These are phyloP conservation scores for Bradysia coprophila DNA, from an alignment of 1,140 invertebrate genomes.

Conservation along the genomic window DNA sequence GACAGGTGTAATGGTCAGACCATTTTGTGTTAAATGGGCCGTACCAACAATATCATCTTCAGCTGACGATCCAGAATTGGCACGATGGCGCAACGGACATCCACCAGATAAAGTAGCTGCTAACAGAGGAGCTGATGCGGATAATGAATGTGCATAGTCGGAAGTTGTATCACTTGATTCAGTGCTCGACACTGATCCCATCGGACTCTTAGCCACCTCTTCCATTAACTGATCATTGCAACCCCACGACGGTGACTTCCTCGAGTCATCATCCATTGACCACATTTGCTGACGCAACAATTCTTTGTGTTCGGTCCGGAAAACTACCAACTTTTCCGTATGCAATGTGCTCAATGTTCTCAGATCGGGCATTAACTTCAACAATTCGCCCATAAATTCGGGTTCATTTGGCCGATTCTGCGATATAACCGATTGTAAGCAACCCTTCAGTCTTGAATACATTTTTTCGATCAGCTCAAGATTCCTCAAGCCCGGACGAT, in stretches of 20 bases:
- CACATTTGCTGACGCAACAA: constrained; percentile 49
- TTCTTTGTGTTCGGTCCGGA: constrained; percentile 75
- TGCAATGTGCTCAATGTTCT: constrained; percentile 89
- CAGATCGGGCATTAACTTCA: constrained; percentile 89
- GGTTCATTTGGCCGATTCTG: constrained; percentile 67
- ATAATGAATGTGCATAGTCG: constrained; percentile 25
- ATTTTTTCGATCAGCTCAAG: constrained; percentile 82
- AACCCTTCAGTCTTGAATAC: constrained; percentile 70
- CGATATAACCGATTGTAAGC: constrained; percentile 70
- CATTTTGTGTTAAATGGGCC: constrained; percentile 41
- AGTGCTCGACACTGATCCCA: constrained; percentile 70
- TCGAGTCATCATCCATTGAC: constrained; percentile 40
- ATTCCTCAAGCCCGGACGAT: constrained; percentile 82
- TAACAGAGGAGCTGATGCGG: constrained; percentile 40
- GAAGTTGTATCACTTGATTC: constrained; percentile 32
- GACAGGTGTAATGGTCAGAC: constrained; percentile 42
- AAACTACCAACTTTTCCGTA: constrained; percentile 86
- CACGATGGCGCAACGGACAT: constrained; percentile 42
- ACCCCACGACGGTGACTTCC: constrained; percentile 44
- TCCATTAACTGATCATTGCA: constrained; percentile 50
- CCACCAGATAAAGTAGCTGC: constrained; percentile 58
- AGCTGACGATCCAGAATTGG: constrained; percentile 58
- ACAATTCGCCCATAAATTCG: constrained; percentile 64
- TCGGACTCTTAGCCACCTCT: constrained; percentile 60
- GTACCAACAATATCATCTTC: constrained; percentile 54